These are phyloP conservation scores for Nasalis larvatus DNA, from an alignment of 2,113 vertebrate genomes.

Conservation along the genomic window DNA sequence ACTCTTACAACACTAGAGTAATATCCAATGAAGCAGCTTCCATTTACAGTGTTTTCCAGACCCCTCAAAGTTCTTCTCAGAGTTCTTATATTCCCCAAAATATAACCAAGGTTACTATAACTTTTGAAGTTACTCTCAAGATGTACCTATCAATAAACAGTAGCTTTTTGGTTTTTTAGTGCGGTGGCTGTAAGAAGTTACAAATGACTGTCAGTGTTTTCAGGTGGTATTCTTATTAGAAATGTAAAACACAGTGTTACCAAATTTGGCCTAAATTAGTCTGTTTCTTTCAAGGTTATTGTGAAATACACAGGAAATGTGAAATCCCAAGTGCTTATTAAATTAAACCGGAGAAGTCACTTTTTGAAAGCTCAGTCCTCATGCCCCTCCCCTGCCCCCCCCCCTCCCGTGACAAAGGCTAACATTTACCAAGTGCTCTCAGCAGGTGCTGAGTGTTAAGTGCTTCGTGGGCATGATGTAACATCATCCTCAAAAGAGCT, in stretches of 20 bases:
- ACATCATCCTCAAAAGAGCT: not conserved
- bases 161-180: not conserved
- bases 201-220: not conserved
- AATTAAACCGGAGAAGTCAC: conserved; percentile 28
- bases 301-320: conserved; percentile 30
- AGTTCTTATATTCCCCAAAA: not conserved
- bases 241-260: conserved; percentile 35
- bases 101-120: not conserved
- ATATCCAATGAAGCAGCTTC: not conserved
- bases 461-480: not conserved
- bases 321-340: not conserved
- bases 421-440: not conserved
- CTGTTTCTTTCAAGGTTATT: conserved; percentile 35
- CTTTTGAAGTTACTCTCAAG: conserved; percentile 55
- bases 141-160: not conserved
- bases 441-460: not conserved
- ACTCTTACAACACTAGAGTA: not conserved
- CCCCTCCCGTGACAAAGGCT: not conserved
- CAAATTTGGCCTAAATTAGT: conserved; percentile 33
- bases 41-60: not conserved
- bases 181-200: not conserved
- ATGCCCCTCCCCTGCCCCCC: not conserved
- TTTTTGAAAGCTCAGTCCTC: not conserved
- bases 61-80: not conserved
- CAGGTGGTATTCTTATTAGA: conserved; percentile 4